Conservation (phyloP, 2,797 vertebrate species). For the Orestias chungarensis region DNA sequence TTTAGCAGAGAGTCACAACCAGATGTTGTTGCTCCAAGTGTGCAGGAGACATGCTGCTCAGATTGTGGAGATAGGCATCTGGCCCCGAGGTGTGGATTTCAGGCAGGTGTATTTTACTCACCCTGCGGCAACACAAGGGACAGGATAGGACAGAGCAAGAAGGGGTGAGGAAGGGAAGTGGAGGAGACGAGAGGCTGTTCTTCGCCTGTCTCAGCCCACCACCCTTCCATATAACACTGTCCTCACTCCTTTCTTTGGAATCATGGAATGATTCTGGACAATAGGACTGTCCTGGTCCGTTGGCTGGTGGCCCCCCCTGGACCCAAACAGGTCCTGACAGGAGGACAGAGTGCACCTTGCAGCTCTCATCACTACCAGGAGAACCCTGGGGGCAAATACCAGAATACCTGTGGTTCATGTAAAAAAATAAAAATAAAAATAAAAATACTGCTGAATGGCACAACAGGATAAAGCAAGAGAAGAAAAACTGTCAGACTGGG, state of each 20-base stretch:
- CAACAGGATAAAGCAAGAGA: slow-evolving; percentile 34
- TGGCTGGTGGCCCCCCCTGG: slow-evolving; percentile 50
- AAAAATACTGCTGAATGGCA: slow-evolving; percentile 31
- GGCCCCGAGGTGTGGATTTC: slow-evolving; percentile 77
- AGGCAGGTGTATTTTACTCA: slow-evolving; percentile 79
- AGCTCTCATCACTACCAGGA: slow-evolving; percentile 64
- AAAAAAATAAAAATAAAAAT: no score
- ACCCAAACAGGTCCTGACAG: slow-evolving; percentile 78
- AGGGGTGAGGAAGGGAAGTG: slow-evolving; percentile 11
- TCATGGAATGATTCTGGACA: slow-evolving; percentile 77
- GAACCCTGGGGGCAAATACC: slow-evolving; percentile 71
- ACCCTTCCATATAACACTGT: slow-evolving; percentile 17
- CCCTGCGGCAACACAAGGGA: slow-evolving; percentile 64
- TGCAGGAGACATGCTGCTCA: slow-evolving; percentile 59
- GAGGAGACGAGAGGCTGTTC: slow-evolving; percentile 32
- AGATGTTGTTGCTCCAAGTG: slow-evolving; percentile 11
- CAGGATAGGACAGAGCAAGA: slow-evolving; percentile 54
- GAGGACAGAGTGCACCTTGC: slow-evolving; percentile 85
- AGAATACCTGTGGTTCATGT: slow-evolving; percentile 72
- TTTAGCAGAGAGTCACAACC: not conserved
- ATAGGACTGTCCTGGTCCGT: slow-evolving; percentile 70
- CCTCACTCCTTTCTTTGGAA: slow-evolving; percentile 43
- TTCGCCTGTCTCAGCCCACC: slow-evolving; percentile 23
- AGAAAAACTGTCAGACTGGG: slow-evolving; percentile 20
- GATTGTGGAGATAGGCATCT: slow-evolving; percentile 72